phyloP scores from a whole-genome alignment of 2,888 invertebrate species.

The Dynastes tityus region DNA sequence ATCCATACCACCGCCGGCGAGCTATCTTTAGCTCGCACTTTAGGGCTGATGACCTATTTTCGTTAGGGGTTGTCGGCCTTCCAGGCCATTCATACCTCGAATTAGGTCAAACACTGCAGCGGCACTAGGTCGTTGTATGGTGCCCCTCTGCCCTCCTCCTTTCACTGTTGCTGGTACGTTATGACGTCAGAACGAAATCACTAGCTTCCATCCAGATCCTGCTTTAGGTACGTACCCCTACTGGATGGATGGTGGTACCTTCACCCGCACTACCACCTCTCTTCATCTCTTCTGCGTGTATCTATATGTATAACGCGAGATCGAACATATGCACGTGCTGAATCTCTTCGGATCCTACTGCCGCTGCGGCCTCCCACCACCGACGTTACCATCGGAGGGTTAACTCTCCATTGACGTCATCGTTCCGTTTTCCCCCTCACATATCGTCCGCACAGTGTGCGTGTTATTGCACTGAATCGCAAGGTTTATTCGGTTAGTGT shows the following conservation, averaged over 20 bases:
- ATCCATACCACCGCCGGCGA: constrained; percentile 44
- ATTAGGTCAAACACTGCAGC: constrained; percentile 59
- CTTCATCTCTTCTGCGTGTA: constrained; percentile 11
- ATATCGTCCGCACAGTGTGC: constrained; percentile 12
- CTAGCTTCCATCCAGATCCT: constrained; percentile 41
- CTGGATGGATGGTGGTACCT: constrained; percentile 4
- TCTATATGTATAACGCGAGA: background rate
- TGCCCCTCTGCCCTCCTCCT: constrained; percentile 35
- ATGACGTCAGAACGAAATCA: constrained; percentile 55
- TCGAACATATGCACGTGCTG: constrained; percentile 37
- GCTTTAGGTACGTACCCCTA: constrained; percentile 3
- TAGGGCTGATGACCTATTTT: constrained; percentile 65
- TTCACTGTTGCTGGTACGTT: constrained; percentile 44
- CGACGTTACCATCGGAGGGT: constrained; percentile 24
- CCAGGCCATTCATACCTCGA: constrained; percentile 61
- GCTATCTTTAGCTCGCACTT: constrained; percentile 48
- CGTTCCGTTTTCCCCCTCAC: constrained; percentile 36
- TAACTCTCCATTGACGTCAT: constrained; percentile 50
- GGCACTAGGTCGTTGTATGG: constrained; percentile 17
- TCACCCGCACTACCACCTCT: background rate
- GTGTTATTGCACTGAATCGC: constrained; percentile 44
- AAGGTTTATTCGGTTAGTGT: constrained; percentile 29
- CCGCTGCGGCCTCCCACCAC: constrained; percentile 40
- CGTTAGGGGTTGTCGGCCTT: constrained; percentile 60
- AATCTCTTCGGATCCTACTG: constrained; percentile 27